Percentiles rank a stretch among this genome's conserved stretches.
Conservation (phyloP, 1,140 invertebrate species). For the Cydia pomonella region DNA sequence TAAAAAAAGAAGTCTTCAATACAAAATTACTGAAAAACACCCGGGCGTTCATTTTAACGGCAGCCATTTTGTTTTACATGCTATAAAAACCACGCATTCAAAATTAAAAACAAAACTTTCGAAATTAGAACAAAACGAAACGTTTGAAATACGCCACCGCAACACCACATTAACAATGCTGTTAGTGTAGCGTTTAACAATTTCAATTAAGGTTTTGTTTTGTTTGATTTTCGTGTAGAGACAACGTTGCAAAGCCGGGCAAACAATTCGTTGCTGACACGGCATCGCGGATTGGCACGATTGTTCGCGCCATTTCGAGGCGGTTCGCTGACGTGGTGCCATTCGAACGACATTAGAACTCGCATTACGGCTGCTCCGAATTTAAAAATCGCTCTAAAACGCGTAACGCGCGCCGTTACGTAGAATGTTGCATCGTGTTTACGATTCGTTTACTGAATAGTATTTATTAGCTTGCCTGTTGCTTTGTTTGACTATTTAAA, state of each 20-base stretch:
- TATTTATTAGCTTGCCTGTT: no score
- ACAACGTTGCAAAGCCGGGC: background rate
- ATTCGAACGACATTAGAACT: slow-evolving; percentile 21
- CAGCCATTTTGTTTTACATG: background rate
- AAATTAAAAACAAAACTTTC: slow-evolving; percentile 17
- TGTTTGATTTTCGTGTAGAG: background rate
- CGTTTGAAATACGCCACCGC: background rate
- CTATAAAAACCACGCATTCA: background rate
- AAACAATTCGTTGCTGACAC: slow-evolving; percentile 2
- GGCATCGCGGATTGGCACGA: slow-evolving; percentile 7
- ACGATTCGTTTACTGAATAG: background rate
- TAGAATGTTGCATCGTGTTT: background rate
- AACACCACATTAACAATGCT: background rate
- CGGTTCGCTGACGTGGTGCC: slow-evolving; percentile 1
- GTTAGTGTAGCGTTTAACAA: background rate
- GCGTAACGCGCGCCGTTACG: background rate
- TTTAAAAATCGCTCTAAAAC: slow-evolving; percentile 12
- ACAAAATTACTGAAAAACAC: background rate
- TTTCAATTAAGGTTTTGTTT: background rate
- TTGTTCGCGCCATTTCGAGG: slow-evolving; percentile 1
- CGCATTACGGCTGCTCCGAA: slow-evolving; percentile 6
- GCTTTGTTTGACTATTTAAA: no score
- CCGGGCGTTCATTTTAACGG: background rate
- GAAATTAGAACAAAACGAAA: slow-evolving; percentile 4
- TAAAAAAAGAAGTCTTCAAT: background rate